Conservation (phyloP, 2,888 invertebrate species). For the Drosophila quinaria region DNA sequence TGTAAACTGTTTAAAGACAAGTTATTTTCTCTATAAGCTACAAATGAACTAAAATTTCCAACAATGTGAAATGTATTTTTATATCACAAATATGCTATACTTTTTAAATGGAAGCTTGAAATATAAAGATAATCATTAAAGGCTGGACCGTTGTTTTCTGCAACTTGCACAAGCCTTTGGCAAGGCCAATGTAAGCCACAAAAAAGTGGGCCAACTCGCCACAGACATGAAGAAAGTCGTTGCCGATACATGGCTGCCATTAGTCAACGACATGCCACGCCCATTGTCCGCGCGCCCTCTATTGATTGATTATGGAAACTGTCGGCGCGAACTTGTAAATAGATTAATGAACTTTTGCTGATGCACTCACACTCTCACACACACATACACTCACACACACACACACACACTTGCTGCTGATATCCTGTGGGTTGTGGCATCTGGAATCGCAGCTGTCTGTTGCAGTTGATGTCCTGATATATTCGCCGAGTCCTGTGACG, state of each 20-base stretch:
- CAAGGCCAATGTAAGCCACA: slow-evolving; percentile 21
- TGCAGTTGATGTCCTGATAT: slow-evolving; percentile 35
- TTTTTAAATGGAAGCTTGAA: too few species aligned
- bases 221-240: slow-evolving; percentile 8
- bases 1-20: too few species aligned
- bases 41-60: too few species aligned
- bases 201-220: slow-evolving; percentile 20
- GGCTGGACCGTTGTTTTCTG: slow-evolving; percentile 5
- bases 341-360: slow-evolving; percentile 83
- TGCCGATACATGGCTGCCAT: slow-evolving; percentile 51
- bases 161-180: slow-evolving; percentile 11
- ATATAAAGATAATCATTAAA: not conserved
- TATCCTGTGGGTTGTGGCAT: slow-evolving; percentile 4
- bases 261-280: slow-evolving; percentile 56
- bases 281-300: slow-evolving; percentile 52
- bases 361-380: slow-evolving; percentile 58
- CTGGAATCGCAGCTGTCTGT: slow-evolving; percentile 33
- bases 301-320: slow-evolving; percentile 83
- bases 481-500: not conserved
- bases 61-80: too few species aligned
- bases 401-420: slow-evolving; percentile 32
- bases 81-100: too few species aligned
- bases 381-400: slow-evolving; percentile 42
- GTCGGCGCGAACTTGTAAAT: slow-evolving; percentile 81
- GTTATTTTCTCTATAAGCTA: too few species aligned